phyloP scores from a whole-genome alignment of 2,113 vertebrate genomes.

The Bostrychus sinensis region DNA sequence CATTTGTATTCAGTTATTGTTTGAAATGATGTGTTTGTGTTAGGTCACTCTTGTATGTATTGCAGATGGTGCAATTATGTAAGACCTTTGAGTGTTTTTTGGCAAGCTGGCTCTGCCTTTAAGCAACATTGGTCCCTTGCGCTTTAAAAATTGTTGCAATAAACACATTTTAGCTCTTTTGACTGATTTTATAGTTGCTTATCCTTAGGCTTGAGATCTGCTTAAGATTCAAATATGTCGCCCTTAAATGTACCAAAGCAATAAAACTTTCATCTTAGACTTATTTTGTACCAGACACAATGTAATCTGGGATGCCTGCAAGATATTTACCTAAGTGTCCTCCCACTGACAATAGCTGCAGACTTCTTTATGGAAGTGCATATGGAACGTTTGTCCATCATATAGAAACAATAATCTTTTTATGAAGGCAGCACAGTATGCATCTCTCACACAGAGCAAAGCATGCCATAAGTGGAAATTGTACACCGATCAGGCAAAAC shows the following conservation, averaged over 20 bases:
- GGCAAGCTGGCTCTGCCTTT: no score
- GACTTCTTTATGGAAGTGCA: constrained; percentile 23
- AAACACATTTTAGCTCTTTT: neutral
- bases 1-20: constrained; percentile 3
- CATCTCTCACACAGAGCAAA: no score
- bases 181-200: neutral
- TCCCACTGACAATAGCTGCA: constrained; percentile 50
- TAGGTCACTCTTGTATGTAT: constrained; percentile 15
- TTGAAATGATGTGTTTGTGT: constrained; percentile 6
- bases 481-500: no score
- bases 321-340: constrained; percentile 24
- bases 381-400: constrained; percentile 44
- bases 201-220: neutral
- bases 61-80: constrained; percentile 46
- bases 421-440: constrained; percentile 10
- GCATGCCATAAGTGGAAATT: no score
- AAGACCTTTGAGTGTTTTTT: no score
- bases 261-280: constrained; percentile 13
- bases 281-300: constrained; percentile 26
- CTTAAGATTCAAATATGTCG: constrained; percentile 17
- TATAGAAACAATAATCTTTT: constrained; percentile 2
- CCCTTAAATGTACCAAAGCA: constrained; percentile 4
- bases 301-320: constrained; percentile 27
- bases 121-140: constrained; percentile 6
- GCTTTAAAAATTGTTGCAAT: neutral